A percentile compares a stretch with the other conserved stretches of the same genome.
Evolutionary conservation across 2,888 invertebrate species (phyloP).

Genomic region (Agrochola litura): DNA sequence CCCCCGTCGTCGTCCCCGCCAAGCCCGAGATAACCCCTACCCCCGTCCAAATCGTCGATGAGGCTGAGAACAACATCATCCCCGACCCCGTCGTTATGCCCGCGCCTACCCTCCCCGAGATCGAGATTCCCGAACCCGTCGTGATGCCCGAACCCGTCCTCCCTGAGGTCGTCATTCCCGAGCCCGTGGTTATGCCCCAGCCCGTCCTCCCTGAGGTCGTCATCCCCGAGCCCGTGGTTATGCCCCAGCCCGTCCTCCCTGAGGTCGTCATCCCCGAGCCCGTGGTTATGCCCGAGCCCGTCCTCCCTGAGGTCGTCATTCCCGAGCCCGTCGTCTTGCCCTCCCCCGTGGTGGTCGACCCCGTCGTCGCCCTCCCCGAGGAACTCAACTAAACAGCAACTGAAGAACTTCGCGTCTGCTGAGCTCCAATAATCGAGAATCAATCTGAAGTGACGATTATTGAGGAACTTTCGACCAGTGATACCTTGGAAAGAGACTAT

Average conservation of each 20-base stretch:
- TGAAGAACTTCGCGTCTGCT: slow-evolving; percentile 24
- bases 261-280: slow-evolving; percentile 22
- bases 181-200: slow-evolving; percentile 40
- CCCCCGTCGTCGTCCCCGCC: slow-evolving; percentile 54
- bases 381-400: slow-evolving; percentile 55
- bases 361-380: slow-evolving; percentile 46
- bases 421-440: slow-evolving; percentile 12
- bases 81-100: slow-evolving; percentile 52
- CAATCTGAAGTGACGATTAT: slow-evolving; percentile 32
- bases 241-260: slow-evolving; percentile 37
- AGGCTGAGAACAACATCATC: slow-evolving; percentile 27
- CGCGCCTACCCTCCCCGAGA: slow-evolving; percentile 46
- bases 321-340: slow-evolving; percentile 48
- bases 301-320: background rate
- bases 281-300: slow-evolving; percentile 42
- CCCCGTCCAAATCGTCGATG: slow-evolving; percentile 35
- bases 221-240: slow-evolving; percentile 47
- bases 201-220: slow-evolving; percentile 38
- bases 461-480: slow-evolving; percentile 16
- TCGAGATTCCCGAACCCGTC: slow-evolving; percentile 45
- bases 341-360: slow-evolving; percentile 16
- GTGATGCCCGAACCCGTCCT: slow-evolving; percentile 48
- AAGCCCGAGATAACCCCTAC: slow-evolving; percentile 40
- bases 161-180: slow-evolving; percentile 47
- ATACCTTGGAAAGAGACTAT: slow-evolving; percentile 8